These are phyloP conservation scores for Venustaconcha ellipsiformis DNA, from an alignment of 1,140 invertebrate genomes.

Conservation along the genomic window DNA sequence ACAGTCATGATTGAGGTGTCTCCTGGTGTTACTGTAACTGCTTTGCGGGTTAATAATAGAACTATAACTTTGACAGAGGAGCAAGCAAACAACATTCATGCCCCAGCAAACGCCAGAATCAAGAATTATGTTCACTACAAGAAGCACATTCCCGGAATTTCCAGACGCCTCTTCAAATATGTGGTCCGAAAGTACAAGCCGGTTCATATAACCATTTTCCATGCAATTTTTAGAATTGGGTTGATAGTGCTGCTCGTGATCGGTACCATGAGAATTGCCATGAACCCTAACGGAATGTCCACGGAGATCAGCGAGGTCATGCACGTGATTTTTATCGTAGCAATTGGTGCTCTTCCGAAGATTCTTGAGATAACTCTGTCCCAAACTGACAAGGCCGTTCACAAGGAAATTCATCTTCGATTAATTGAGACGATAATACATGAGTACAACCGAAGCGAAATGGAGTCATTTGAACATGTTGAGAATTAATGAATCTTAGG, in stretches of 20 bases:
- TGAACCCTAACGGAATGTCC: neutral
- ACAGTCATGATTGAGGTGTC: conserved; percentile 11
- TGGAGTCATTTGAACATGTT: no score
- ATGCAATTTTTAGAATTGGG: conserved; percentile 9
- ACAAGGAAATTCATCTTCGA: conserved; percentile 18
- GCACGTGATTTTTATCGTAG: conserved; percentile 24
- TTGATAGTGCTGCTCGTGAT: conserved; percentile 5
- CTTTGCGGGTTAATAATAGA: conserved; percentile 3
- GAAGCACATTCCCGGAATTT: conserved; percentile 13
- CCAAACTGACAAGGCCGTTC: conserved; percentile 6
- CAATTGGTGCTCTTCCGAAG: conserved; percentile 17
- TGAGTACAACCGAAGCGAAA: no score
- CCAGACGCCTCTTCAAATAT: conserved; percentile 6
- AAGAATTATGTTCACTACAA: conserved; percentile 1
- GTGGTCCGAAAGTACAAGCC: conserved; percentile 15
- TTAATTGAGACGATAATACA: no score
- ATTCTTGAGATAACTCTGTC: conserved; percentile 14
- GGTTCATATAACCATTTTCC: conserved; percentile 14
- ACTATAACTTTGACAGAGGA: conserved; percentile 6
- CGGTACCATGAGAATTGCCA: conserved; percentile 9
- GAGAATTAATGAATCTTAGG: no score
- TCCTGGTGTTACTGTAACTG: neutral
- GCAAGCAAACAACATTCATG: neutral
- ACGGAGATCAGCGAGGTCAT: conserved; percentile 21
- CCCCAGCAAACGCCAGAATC: neutral